Evolutionary conservation across 2,113 vertebrate genomes (phyloP), one percentile per base, ranked within the genome.

Genomic region (Coregonus clupeaformis): DNA sequence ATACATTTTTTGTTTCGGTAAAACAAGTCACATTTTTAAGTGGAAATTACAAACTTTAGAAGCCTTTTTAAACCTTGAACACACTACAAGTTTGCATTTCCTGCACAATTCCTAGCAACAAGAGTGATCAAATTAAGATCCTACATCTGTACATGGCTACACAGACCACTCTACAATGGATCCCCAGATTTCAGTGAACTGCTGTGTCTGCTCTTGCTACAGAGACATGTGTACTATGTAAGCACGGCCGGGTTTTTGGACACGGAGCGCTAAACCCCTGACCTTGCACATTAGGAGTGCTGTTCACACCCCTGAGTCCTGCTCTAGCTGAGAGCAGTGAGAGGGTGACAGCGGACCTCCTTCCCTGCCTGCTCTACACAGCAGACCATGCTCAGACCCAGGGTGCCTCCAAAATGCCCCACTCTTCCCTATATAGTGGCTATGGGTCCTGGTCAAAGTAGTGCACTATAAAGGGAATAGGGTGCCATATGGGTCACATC

Each of bases 101-200:
- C 36, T 42, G 36, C 36, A 11, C 36, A 42, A 42, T 11, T 32
- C 32, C 6, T 5, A 32, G 32, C 32, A 32, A 32, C 32, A 27
- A 27, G 32, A 32, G 32, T 6, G 32, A 5, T 32, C 32, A 32
- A 32, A 32, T 32, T 6, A 32, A 32, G 32, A 6, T 6, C 32
- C 1, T 32, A 32, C 32, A 32, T 32, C 32, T 32, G 32, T 32
- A 32, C 71, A 59, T 22, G 57, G 29, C 82, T 82, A 62, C 64
- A 68, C 76, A 77, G 74, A 74, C 81, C 69, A 29, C 30, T 83
- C 75, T 76, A 88, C 86, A 85, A 81, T 80, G 66, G 78, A 77
- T 68, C 83, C 87, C 84, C 85, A 84, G 83, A 85, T 73, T 45
- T 59, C 69, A 16, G 32, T 25, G 22, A 81, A 83, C 63, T 85